Evolutionary conservation across 2,888 invertebrate genomes (phyloP).

Genomic region (Hirtodrosophila histrioides): DNA sequence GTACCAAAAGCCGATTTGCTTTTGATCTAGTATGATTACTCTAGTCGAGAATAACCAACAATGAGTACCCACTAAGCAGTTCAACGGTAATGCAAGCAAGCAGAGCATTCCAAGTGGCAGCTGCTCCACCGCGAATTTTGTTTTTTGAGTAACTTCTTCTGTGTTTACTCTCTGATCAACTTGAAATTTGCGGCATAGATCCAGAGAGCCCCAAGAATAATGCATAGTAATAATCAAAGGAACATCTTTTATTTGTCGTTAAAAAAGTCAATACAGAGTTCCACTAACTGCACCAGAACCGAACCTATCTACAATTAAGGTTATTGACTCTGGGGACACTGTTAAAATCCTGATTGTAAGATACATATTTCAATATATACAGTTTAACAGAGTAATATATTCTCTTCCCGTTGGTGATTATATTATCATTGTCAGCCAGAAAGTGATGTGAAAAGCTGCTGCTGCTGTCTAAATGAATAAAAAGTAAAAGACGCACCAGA

Average conservation of each 20-base stretch:
- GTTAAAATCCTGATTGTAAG: background rate
- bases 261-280: too few species aligned
- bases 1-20: background rate
- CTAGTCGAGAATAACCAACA: too few species aligned
- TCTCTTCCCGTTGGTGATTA: constrained; percentile 34
- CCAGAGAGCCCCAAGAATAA: too few species aligned
- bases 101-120: too few species aligned
- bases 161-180: too few species aligned
- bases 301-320: background rate
- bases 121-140: too few species aligned
- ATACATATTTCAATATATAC: background rate
- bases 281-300: too few species aligned
- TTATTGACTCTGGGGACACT: background rate
- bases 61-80: background rate
- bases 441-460: constrained; percentile 49
- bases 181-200: background rate
- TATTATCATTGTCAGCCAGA: constrained; percentile 53
- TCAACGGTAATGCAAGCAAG: background rate
- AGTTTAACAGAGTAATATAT: constrained; percentile 1
- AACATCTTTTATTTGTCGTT: too few species aligned
- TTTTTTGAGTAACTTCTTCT: too few species aligned
- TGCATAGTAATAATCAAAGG: too few species aligned
- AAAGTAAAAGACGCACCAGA: constrained; percentile 34
- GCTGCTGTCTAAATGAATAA: constrained; percentile 49
- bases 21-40: too few species aligned